A percentile compares a stretch with the other conserved stretches of the same genome.
Evolutionary conservation across 1,140 invertebrate species (phyloP).

Genomic region (Drosophila miranda): DNA sequence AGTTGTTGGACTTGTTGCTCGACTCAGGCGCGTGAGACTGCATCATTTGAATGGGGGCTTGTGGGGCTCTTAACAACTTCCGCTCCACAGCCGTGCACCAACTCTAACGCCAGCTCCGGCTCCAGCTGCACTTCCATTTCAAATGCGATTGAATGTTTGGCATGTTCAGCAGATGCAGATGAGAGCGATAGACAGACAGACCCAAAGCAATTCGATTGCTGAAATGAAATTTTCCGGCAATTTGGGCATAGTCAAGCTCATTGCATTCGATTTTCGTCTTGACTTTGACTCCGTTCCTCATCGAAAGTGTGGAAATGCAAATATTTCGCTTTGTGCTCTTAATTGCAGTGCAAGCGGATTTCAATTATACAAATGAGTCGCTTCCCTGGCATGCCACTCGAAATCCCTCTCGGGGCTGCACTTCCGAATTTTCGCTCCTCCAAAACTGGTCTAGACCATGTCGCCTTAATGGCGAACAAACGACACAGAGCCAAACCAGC

Average conservation of each 20-base stretch:
- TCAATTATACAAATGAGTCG: slow-evolving; percentile 75
- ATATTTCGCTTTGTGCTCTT: slow-evolving; percentile 74
- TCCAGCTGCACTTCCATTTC: slow-evolving; percentile 32
- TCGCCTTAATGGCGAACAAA: slow-evolving; percentile 50
- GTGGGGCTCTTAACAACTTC: slow-evolving; percentile 51
- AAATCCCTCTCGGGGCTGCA: slow-evolving; percentile 26
- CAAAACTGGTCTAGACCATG: slow-evolving; percentile 66
- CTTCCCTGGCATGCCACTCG: slow-evolving; percentile 40
- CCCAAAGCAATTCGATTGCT: slow-evolving; percentile 41
- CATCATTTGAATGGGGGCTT: slow-evolving; percentile 39
- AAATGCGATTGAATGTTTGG: slow-evolving; percentile 13
- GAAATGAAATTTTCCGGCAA: slow-evolving; percentile 65
- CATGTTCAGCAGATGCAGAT: slow-evolving; percentile 33
- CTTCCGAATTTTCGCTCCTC: slow-evolving; percentile 47
- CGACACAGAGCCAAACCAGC: too few relatives aligned
- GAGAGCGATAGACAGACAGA: slow-evolving; percentile 38
- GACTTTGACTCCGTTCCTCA: slow-evolving; percentile 35
- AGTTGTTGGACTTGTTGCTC: slow-evolving; percentile 26
- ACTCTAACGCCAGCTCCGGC: slow-evolving; percentile 5
- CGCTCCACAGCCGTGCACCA: slow-evolving; percentile 31
- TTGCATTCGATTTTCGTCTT: slow-evolving; percentile 52
- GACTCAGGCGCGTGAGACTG: slow-evolving; percentile 33
- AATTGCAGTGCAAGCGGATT: slow-evolving; percentile 75
- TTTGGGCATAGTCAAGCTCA: slow-evolving; percentile 42
- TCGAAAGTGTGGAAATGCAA: slow-evolving; percentile 62